Evolutionary conservation across 2,888 invertebrate genomes (phyloP).

Genomic region (Drosophila differens): DNA sequence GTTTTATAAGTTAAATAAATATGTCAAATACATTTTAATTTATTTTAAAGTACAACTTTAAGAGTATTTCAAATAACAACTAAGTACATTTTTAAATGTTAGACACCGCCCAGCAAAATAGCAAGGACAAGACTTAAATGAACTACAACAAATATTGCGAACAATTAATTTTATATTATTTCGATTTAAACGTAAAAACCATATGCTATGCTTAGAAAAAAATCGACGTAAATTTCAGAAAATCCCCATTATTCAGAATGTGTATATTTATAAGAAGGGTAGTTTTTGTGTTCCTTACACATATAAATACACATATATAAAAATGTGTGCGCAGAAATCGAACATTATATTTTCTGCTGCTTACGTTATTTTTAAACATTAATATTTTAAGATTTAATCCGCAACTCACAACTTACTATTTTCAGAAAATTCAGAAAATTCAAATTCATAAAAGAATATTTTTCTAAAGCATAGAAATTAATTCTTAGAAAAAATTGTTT

Average conservation of each 20-base stretch:
- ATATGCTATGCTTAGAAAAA: neutral
- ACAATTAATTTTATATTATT: neutral
- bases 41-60: neutral
- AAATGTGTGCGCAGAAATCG: neutral
- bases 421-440: neutral
- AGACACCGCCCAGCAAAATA: neutral
- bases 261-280: no score
- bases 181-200: neutral
- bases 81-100: neutral
- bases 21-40: neutral
- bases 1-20: neutral
- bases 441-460: neutral
- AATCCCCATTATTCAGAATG: no score
- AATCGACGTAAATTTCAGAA: no score
- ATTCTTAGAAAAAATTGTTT: neutral
- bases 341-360: neutral
- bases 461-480: neutral
- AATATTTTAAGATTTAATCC: neutral
- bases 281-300: no score
- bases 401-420: neutral
- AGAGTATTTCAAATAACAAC: neutral
- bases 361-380: no score
- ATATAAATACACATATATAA: no score
- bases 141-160: neutral
- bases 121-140: neutral